Conservation (phyloP, 30 jellyfish, hydroid and myxozoan genomes). For the Phacellophora camtschatica region DNA sequence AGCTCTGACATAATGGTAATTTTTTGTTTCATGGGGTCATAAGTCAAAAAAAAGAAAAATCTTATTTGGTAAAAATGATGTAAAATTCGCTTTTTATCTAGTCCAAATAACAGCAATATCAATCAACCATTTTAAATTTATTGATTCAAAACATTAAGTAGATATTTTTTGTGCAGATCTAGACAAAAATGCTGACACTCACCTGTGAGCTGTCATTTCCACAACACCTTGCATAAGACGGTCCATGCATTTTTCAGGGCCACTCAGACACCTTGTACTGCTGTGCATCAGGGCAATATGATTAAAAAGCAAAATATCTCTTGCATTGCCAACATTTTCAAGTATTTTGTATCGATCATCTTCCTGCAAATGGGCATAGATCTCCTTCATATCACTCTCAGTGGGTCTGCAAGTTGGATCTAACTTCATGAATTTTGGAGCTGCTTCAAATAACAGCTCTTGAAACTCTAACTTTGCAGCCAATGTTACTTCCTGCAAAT, state of each 20-base stretch:
- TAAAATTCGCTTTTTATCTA: no score
- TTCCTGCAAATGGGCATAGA: conserved; percentile 75
- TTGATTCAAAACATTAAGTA: no score
- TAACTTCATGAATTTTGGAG: conserved; percentile 77
- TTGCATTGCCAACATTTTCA: conserved; percentile 94
- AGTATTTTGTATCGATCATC: conserved; percentile 79
- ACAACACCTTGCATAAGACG: conserved; percentile 97
- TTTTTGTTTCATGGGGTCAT: no score
- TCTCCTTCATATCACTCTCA: conserved; percentile 84
- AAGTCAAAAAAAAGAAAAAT: no score
- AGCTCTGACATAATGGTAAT: no score
- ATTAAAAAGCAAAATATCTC: conserved; percentile 90
- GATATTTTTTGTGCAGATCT: no score
- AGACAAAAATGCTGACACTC: no score
- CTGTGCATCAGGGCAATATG: conserved; percentile 98
- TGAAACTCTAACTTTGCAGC: conserved; percentile 95
- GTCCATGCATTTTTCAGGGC: conserved; percentile 98
- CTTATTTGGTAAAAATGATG: no score
- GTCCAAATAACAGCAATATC: no score
- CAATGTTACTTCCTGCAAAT: conserved; percentile 83
- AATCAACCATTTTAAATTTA: no score
- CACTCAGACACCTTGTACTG: conserved; percentile 95
- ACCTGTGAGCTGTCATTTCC: conserved; percentile 96
- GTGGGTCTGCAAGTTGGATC: conserved; percentile 90
- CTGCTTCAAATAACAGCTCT: conserved; percentile 94